These are phyloP conservation scores for Agonum fuliginosum DNA, from an alignment of 2,888 invertebrate species.

Conservation along the genomic window DNA sequence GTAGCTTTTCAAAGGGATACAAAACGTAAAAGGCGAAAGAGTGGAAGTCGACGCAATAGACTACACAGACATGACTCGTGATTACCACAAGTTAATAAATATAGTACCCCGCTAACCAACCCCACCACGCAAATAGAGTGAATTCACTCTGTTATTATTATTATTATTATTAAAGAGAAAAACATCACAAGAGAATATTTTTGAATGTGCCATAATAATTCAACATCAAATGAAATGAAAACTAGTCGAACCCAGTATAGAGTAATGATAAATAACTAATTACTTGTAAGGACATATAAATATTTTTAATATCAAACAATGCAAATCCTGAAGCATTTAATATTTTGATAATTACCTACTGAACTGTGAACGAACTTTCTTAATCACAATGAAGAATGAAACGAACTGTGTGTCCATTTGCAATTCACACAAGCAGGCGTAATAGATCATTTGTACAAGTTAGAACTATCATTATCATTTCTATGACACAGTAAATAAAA, in stretches of 20 bases:
- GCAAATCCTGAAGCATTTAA: constrained; percentile 60
- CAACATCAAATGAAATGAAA: constrained; percentile 68
- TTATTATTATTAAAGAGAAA: constrained; percentile 59
- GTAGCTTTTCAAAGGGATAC: constrained; percentile 91
- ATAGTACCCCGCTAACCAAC: constrained; percentile 60
- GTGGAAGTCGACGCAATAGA: constrained; percentile 75
- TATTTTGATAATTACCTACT: constrained; percentile 59
- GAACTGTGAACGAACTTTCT: constrained; percentile 56
- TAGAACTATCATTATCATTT: not conserved
- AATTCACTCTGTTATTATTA: constrained; percentile 44
- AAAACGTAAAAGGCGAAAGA: constrained; percentile 87
- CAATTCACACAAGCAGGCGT: constrained; percentile 45
- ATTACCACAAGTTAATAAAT: constrained; percentile 67
- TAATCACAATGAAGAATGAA: constrained; percentile 53
- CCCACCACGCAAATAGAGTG: constrained; percentile 63
- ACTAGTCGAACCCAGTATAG: constrained; percentile 56
- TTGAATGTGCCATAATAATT: constrained; percentile 70
- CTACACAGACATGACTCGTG: constrained; percentile 77
- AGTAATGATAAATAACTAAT: constrained; percentile 54
- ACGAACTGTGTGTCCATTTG: constrained; percentile 52
- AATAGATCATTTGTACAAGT: constrained; percentile 4
- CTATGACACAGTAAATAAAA: not conserved
- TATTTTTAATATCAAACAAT: constrained; percentile 60
- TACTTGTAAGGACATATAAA: constrained; percentile 59
- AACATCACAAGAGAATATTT: constrained; percentile 68